Percentiles rank a stretch among this genome's conserved stretches.
Conservation (phyloP, 2,113 vertebrate genomes). For the Panthera tigris region DNA sequence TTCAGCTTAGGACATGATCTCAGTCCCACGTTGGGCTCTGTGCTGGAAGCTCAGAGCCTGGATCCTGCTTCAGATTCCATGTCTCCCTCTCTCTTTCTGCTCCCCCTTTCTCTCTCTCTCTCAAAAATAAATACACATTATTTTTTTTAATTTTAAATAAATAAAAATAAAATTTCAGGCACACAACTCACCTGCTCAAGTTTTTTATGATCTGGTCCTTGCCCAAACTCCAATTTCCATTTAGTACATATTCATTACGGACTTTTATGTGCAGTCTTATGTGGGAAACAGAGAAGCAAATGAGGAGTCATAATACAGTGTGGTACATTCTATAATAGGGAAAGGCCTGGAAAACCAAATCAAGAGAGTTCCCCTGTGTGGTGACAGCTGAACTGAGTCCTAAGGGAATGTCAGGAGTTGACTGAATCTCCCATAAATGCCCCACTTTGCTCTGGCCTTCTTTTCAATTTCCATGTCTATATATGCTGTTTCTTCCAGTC, state of each 20-base stretch:
- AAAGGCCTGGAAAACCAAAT: not conserved
- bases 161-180: not conserved
- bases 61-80: no score
- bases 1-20: no score
- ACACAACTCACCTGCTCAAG: not conserved
- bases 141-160: no score
- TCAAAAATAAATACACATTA: no score
- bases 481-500: not conserved
- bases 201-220: not conserved
- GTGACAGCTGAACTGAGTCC: not conserved
- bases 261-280: accelerated
- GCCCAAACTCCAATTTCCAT: not conserved
- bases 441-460: not conserved
- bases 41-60: no score
- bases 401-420: not conserved
- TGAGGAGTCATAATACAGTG: not conserved
- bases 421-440: not conserved
- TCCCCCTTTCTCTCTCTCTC: no score
- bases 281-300: not conserved
- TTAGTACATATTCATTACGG: not conserved
- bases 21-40: no score
- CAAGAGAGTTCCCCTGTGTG: not conserved
- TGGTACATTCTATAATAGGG: no score
- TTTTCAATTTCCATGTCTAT: not conserved
- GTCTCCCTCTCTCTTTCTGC: no score